These are phyloP conservation scores for Sebastes trivittatus DNA, from an alignment of 2,797 vertebrate species.

Conservation along the genomic window DNA sequence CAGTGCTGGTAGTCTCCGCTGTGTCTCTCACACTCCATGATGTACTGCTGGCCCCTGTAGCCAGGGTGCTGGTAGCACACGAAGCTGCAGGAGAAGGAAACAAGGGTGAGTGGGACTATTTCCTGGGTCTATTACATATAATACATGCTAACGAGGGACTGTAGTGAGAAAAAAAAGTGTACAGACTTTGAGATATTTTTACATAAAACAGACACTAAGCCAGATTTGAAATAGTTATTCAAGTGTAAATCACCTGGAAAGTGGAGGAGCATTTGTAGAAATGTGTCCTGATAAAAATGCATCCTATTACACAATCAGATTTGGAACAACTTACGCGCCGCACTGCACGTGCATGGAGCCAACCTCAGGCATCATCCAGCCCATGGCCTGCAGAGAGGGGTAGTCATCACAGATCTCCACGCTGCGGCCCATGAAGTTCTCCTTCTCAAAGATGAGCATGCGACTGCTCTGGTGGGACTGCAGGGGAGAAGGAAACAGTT, in stretches of 20 bases:
- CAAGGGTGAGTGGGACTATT: constrained; percentile 4
- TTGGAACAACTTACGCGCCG: constrained; percentile 80
- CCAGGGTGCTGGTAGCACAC: constrained; percentile 88
- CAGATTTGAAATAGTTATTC: not conserved
- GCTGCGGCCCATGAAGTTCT: constrained; percentile 86
- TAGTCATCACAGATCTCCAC: constrained; percentile 85
- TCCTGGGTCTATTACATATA: constrained; percentile 6
- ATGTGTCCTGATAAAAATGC: not conserved
- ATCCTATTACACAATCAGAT: not conserved
- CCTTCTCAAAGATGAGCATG: constrained; percentile 82
- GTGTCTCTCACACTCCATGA: constrained; percentile 88
- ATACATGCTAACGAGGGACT: not conserved
- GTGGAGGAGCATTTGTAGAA: not conserved
- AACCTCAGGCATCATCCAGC: constrained; percentile 84
- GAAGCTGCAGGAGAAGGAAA: constrained; percentile 69
- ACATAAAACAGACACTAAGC: not conserved
- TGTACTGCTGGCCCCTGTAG: constrained; percentile 88
- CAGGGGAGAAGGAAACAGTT: not conserved
- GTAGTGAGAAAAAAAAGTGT: not conserved
- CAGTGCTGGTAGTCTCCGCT: constrained; percentile 87
- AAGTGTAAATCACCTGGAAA: not conserved
- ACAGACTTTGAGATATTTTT: not conserved
- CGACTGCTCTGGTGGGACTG: constrained; percentile 83
- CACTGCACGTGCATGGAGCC: constrained; percentile 89
- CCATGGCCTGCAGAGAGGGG: constrained; percentile 88